Base-by-base conservation (phyloP, 2,113 vertebrate genomes). In the Alectura lathami region DNA sequence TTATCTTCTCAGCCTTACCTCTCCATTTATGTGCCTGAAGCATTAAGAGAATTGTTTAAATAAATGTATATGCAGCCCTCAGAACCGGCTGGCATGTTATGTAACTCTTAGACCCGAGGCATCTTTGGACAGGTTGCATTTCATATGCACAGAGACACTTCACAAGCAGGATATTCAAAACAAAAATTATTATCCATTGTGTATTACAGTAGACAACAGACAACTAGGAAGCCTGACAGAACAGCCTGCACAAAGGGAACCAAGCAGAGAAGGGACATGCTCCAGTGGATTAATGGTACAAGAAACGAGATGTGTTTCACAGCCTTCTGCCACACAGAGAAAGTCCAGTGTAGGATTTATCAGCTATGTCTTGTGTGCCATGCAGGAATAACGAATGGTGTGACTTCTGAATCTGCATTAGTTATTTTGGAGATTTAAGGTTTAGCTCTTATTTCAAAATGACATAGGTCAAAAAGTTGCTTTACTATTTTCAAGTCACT, bases 1-100 rank as follows among this genome's bases (percentile, higher is more conserved):
- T 95, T 94, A 93, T 94, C 74, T 94, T 79, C 36, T 40, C 53
- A 87, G 14, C 16, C 63, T 78, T 45, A 67, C 51, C 60, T 82
- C 56, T 91, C 16, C 36, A 20, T 59, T 85, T 48, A 36, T 26
- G 14, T 48, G 36, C 36, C 66, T 60, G 74, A 60, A 75, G 29
- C 43, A 43, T 38, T 59, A 67, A 69, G 20, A 6, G 3, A 45
- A n/a, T 34, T 75, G 48, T 43, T 45, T 85, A 81, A 91, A 68
- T 68, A 68, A 88, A 68, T 38, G 24, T 73, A 91, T 93, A 40
- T n/a, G 36, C 21, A 89, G 40, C 38, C 29, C 26, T 86, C 21
- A 75, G 40, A 74, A 59, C 20, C 51, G 6, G 8, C 24, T 70
- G 42, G 47, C 54, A 78, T 8, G 8, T 15, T 77, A 3, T 5